Evolutionary conservation across 2,113 vertebrate species (phyloP), one percentile per base, ranked within the genome.

Genomic region (Mesocricetus auratus): DNA sequence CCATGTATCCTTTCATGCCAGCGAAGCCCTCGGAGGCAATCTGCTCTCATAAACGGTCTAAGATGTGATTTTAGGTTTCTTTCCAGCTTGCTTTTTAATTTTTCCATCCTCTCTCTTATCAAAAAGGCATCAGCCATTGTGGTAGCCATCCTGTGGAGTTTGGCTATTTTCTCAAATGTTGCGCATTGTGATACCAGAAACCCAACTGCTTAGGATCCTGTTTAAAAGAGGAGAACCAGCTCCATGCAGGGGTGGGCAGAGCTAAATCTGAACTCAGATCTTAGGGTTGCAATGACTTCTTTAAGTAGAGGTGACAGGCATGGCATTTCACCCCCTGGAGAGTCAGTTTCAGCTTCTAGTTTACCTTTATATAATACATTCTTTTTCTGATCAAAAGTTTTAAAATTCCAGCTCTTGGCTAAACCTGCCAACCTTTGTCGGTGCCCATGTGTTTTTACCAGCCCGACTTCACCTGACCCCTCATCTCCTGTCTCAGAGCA

Each of bases 391-490:
- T 75, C 36, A 53, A 53, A 68, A 88, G 68, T 88, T 93, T 96
- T 90, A 90, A 93, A 93, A 92, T 89, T 88, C 53, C 90, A 86
- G 45, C 33, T 69, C 79, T 90, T 81, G 78, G 86, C 39, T 95
- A 73, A 88, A 58, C 95, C 47, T 83, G 47, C 33, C 36, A 77
- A 91, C 74, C 47, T 94, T 56, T 90, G 79, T 26, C 31, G 53
- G 53, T 13, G 64, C 69, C 64, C 45, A 74, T 13, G 94, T 85
- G 85, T 50, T 95, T 97, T 96, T 75, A 66, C 26, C 62, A 73
- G 86, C 85, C 60, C 36, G 69, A 64, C 36, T 95, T 60, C 90
- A 88, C 66, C 71, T 93, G 66, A 96, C 62, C 9, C 5, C 29
- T 7, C 68, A 19, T 60, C 31, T 56, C 53, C 86, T 83, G 39